phyloP scores from a whole-genome alignment of 1,140 invertebrate genomes.

The Brachionus rubens region DNA sequence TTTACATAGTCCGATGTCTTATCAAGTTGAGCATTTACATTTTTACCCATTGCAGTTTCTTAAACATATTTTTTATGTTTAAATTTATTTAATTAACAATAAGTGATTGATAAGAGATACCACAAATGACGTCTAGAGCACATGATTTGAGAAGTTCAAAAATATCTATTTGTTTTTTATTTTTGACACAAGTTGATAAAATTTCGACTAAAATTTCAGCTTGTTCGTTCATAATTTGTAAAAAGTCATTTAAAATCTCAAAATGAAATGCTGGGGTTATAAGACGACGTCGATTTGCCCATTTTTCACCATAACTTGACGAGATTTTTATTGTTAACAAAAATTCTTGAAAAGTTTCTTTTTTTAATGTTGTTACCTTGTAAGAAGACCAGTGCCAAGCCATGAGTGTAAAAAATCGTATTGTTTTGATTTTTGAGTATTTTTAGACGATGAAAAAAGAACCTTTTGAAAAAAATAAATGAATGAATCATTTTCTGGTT shows the following conservation, averaged over 20 bases:
- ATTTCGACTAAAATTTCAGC: conserved; percentile 67
- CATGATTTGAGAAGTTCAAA: conserved; percentile 73
- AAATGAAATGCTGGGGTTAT: conserved; percentile 88
- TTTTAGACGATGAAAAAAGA: conserved; percentile 69
- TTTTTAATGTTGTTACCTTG: conserved; percentile 61
- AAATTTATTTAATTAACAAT: conserved; percentile 41
- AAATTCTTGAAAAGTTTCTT: conserved; percentile 49
- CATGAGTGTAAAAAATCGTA: conserved; percentile 72
- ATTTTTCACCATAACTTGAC: conserved; percentile 71
- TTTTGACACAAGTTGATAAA: conserved; percentile 63
- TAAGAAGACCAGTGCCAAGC: conserved; percentile 80
- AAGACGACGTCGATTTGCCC: conserved; percentile 76
- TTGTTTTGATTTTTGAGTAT: conserved; percentile 75
- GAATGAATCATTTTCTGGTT: too few species aligned
- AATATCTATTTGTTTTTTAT: conserved; percentile 65
- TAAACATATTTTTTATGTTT: conserved; percentile 51
- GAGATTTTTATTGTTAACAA: too few species aligned
- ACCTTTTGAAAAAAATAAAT: conserved; percentile 65
- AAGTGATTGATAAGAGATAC: conserved; percentile 62
- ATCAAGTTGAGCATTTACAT: conserved; percentile 69
- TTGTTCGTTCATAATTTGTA: conserved; percentile 77
- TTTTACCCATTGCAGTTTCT: conserved; percentile 80
- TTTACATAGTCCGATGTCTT: conserved; percentile 72
- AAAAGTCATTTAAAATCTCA: conserved; percentile 77
- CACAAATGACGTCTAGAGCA: conserved; percentile 82